phyloP scores from a whole-genome alignment of 30 jellyfish, hydroid and myxozoan species.

The Morbakka virulenta region DNA sequence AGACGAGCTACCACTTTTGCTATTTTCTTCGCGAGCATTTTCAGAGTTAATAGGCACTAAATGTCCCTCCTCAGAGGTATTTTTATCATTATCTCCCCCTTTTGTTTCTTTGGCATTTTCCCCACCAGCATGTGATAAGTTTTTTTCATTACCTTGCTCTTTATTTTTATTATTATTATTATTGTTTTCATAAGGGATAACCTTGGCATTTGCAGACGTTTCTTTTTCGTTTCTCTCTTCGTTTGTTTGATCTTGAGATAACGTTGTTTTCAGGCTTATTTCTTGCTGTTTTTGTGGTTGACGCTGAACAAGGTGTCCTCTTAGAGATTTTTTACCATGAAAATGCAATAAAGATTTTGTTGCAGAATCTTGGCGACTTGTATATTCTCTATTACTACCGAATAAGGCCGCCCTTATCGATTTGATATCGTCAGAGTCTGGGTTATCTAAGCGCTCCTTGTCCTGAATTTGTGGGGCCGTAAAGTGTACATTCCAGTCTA shows the following conservation, averaged over 20 bases:
- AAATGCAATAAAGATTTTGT: no score
- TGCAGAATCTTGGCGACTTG: no score
- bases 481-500: not conserved
- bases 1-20: not conserved
- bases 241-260: no score
- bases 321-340: no score
- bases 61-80: no score
- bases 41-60: no score
- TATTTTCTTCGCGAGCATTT: no score
- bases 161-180: not conserved
- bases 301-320: no score
- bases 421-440: not conserved
- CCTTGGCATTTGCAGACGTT: not conserved
- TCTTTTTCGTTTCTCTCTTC: not conserved
- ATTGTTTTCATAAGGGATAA: not conserved
- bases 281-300: no score
- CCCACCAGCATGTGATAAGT: not conserved
- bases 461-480: not conserved
- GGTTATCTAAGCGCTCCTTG: not conserved
- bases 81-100: no score
- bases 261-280: no score
- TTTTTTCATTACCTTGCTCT: slow-evolving; percentile 13
- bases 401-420: not conserved
- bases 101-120: not conserved
- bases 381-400: no score